These are phyloP conservation scores for Subacronicta megacephala DNA, from an alignment of 2,888 invertebrate genomes.

Conservation along the genomic window DNA sequence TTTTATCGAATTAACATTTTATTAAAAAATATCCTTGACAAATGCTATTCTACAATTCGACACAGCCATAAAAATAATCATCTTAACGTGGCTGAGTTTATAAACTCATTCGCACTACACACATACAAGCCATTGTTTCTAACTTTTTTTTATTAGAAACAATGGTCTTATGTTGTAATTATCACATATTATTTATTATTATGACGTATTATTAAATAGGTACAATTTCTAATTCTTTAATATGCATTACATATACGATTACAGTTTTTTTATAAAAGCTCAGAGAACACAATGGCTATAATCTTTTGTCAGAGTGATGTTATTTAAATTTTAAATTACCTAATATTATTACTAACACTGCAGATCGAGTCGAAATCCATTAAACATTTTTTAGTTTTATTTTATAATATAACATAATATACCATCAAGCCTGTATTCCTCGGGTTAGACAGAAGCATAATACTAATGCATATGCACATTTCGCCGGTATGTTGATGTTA, in stretches of 20 bases:
- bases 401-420: too few species aligned
- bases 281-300: too few species aligned
- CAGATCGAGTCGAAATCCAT: too few species aligned
- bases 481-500: too few species aligned
- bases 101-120: slow-evolving; percentile 27
- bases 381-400: too few species aligned
- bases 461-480: too few species aligned
- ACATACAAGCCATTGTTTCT: slow-evolving; percentile 32
- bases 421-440: too few species aligned
- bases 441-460: too few species aligned
- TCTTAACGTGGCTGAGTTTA: slow-evolving; percentile 33
- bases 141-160: slow-evolving; percentile 16
- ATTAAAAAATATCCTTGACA: background rate
- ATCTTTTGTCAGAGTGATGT: too few species aligned
- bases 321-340: too few species aligned
- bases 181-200: slow-evolving; percentile 7
- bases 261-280: background rate
- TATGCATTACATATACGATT: background rate
- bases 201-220: slow-evolving; percentile 21
- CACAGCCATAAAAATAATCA: slow-evolving; percentile 16
- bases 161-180: slow-evolving; percentile 20
- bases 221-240: background rate
- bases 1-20: background rate
- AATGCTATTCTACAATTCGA: slow-evolving; percentile 15
- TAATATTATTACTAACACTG: too few species aligned